Conservation (phyloP, 2,113 vertebrate species). For the Hyaena hyaena region DNA sequence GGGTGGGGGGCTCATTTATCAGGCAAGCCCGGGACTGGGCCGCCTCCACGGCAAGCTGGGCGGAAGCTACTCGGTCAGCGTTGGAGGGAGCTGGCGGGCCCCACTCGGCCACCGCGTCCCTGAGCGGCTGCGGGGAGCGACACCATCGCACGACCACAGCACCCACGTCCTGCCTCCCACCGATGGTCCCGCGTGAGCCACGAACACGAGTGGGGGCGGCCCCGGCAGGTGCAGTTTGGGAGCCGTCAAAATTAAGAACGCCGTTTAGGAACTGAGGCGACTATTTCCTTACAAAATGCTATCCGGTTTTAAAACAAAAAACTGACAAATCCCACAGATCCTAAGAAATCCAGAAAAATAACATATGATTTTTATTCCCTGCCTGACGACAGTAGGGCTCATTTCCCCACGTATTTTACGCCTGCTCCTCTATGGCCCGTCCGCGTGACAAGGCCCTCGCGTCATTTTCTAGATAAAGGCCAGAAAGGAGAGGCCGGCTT, state of each 20-base stretch:
- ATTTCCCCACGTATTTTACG: accelerated
- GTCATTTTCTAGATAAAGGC: accelerated
- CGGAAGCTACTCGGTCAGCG: background rate
- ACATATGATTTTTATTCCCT: background rate
- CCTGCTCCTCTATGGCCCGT: accelerated
- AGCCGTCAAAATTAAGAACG: background rate
- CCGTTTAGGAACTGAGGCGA: background rate
- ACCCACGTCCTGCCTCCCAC: accelerated
- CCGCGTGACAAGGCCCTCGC: accelerated
- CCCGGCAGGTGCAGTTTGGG: accelerated
- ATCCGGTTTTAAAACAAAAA: background rate
- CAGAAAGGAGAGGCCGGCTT: accelerated
- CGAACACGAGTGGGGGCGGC: accelerated
- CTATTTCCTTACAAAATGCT: accelerated
- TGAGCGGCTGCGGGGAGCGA: accelerated
- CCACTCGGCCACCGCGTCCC: accelerated
- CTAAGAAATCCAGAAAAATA: background rate
- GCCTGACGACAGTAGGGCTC: background rate
- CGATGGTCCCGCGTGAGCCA: accelerated
- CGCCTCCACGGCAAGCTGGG: accelerated
- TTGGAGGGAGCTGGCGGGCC: background rate
- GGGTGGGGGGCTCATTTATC: background rate
- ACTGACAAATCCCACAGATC: background rate
- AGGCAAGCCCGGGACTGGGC: background rate
- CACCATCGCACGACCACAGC: accelerated